Evolutionary conservation across 1,140 invertebrate species (phyloP), one percentile per base, ranked within the genome.

Genomic region (Neuroterus valhalla): DNA sequence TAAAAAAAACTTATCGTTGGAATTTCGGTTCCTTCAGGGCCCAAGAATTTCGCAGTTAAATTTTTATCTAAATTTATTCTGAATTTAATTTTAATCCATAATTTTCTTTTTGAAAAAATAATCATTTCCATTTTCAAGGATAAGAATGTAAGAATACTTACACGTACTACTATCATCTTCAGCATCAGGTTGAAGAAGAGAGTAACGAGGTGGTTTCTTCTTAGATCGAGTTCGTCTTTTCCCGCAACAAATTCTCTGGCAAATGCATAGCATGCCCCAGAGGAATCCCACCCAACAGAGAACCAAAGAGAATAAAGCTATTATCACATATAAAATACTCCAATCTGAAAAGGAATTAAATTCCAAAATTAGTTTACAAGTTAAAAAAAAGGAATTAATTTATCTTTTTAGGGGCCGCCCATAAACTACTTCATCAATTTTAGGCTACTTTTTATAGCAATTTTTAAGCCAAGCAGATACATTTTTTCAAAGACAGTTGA

Each of bases 301-400:
- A 42, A 95, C 90, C 21, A 93, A 77, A 31, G 93, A 91, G 70
- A 96, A 91, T 21, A 94, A 86, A 50, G 94, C 93, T 70, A 97
- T 94, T 76, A 96, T 93, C 3, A 97, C 96, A 85, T 97, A 97
- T 14, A 97, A 89, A 75, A 97, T 94, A 79, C 95, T 97, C 96
- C 96, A 97, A 89, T 96, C 95, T 96, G 82, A 74, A 92, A 87
- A 78, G 3, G 8, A 38, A 31, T 31, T 1, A 0, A 23, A 3
- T 62, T 62, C 26, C 4, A 62, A 4, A 62, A 52, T 52, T 52
- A 52, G 23, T 21, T 11, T 10, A 62, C 66, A 19, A 26, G 46
- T 66, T 31, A 73, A 74, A 77, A 72, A 71, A 68, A 4, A n/a
- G 55, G 45, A 48, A 74, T 43, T 55, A 14, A 8, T 76, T 66